Evolutionary conservation across 2,797 vertebrate species (phyloP).

Genomic region (Poeciliopsis gracilis): DNA sequence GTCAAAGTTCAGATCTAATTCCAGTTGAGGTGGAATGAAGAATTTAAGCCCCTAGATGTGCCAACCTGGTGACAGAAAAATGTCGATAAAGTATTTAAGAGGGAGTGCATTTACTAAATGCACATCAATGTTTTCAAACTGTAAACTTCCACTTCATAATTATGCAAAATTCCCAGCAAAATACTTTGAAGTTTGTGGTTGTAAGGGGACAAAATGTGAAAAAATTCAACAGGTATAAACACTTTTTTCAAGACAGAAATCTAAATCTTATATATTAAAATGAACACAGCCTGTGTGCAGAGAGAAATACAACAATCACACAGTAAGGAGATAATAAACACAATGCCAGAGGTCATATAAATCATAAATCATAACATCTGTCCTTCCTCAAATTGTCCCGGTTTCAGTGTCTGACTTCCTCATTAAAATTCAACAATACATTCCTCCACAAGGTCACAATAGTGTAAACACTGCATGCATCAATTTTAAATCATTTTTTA

Average conservation of each 20-base stretch:
- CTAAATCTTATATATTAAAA: background rate
- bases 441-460: conserved; percentile 52
- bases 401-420: conserved; percentile 19
- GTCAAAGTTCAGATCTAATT: background rate
- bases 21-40: background rate
- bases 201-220: background rate
- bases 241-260: background rate
- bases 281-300: background rate
- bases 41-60: background rate
- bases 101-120: background rate
- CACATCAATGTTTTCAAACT: background rate
- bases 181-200: background rate
- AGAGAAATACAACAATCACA: background rate
- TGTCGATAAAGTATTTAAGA: background rate
- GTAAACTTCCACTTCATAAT: conserved; percentile 3
- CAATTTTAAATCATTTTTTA: conserved; percentile 46
- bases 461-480: conserved; percentile 64
- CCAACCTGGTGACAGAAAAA: background rate
- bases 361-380: background rate
- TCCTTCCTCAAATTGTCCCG: conserved; percentile 22
- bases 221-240: background rate
- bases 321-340: background rate
- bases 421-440: conserved; percentile 51
- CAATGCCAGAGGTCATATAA: background rate
- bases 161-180: background rate